A percentile compares a stretch with the other conserved stretches of the same genome.
These are phyloP conservation scores for Clistopyga incitator DNA, from an alignment of 2,888 invertebrate genomes.

Conservation along the genomic window DNA sequence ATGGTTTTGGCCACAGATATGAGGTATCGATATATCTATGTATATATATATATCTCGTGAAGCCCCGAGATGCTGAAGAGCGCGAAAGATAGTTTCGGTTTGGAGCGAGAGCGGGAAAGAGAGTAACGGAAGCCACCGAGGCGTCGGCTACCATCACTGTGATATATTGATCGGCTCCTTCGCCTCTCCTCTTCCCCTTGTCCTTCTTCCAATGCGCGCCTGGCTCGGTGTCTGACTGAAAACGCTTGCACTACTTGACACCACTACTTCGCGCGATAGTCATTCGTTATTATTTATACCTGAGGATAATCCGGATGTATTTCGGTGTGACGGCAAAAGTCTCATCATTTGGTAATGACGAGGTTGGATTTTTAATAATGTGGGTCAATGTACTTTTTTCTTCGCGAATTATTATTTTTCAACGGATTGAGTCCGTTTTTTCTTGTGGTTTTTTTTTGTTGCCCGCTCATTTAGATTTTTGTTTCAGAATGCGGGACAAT, in stretches of 20 bases:
- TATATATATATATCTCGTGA: conserved; percentile 3
- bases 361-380: not conserved
- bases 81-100: conserved; percentile 26
- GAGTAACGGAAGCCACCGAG: conserved; percentile 51
- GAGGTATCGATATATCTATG: conserved; percentile 4
- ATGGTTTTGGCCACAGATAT: conserved; percentile 21
- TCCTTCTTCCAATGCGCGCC: not conserved
- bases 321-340: not conserved
- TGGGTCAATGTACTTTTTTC: no score
- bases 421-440: no score
- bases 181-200: conserved; percentile 18
- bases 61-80: not conserved
- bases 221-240: conserved; percentile 2
- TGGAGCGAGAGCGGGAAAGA: conserved; percentile 16
- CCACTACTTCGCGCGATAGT: conserved; percentile 1
- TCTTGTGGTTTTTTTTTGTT: no score
- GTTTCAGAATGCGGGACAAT: no score
- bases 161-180: conserved; percentile 63
- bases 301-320: not conserved
- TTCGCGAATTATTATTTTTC: no score
- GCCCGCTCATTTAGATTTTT: no score
- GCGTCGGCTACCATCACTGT: conserved; percentile 64
- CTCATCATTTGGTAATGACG: no score
- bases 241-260: conserved; percentile 29
- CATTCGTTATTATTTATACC: not conserved